These are phyloP conservation scores for Danionella dracula DNA, from an alignment of 2,797 vertebrate genomes.

Conservation along the genomic window DNA sequence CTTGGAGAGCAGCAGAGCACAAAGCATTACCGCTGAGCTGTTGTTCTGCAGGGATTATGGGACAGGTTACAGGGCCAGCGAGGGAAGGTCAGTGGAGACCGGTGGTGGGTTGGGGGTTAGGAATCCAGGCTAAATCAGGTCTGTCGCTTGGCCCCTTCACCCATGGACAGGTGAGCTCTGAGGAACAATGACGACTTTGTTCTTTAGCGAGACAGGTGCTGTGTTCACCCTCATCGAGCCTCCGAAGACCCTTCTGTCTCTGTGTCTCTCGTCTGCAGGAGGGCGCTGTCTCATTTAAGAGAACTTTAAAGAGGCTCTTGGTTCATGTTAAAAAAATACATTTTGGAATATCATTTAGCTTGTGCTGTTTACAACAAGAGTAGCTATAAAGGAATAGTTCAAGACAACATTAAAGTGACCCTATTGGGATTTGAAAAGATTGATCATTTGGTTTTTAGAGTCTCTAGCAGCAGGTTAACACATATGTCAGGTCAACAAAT, in stretches of 20 bases:
- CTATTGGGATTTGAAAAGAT: too few relatives aligned
- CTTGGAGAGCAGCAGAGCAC: not conserved
- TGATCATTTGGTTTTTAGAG: too few relatives aligned
- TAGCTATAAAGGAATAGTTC: too few relatives aligned
- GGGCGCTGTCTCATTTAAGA: constrained; percentile 27
- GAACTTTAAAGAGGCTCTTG: too few relatives aligned
- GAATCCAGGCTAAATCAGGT: constrained; percentile 53
- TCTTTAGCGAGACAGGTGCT: constrained; percentile 65
- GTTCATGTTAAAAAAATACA: too few relatives aligned
- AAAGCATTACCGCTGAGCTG: not conserved
- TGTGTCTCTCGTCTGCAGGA: constrained; percentile 40
- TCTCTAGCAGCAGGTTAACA: too few relatives aligned
- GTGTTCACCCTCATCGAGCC: constrained; percentile 45
- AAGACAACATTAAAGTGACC: too few relatives aligned
- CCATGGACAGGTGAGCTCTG: constrained; percentile 66
- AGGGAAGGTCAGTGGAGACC: constrained; percentile 35
- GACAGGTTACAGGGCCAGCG: constrained; percentile 32
- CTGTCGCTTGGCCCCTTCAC: constrained; percentile 29
- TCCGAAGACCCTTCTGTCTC: constrained; percentile 35
- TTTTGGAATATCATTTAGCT: too few relatives aligned
- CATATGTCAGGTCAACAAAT: too few relatives aligned
- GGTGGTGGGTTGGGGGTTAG: too few relatives aligned
- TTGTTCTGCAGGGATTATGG: constrained; percentile 22
- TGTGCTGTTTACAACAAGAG: too few relatives aligned
- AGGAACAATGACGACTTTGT: constrained; percentile 68